Percentiles rank a stretch among this genome's conserved stretches.
Conservation (phyloP, 2,888 invertebrate genomes). For the Apamea epomidion region DNA sequence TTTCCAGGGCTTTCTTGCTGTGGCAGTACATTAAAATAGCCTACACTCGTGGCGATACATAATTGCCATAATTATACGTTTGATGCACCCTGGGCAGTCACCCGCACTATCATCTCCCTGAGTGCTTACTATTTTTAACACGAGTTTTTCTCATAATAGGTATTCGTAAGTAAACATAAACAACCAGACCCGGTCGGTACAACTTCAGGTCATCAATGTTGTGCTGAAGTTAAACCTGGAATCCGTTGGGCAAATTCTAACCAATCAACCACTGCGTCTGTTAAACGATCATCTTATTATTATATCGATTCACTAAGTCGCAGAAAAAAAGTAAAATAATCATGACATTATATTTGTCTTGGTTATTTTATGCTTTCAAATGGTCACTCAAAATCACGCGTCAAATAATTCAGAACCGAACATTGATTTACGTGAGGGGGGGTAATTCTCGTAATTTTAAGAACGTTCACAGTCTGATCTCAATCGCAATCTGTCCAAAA, state of each 20-base stretch:
- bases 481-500: too few relatives aligned
- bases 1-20: neutral
- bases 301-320: neutral
- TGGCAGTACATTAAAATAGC: neutral
- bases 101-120: too few relatives aligned
- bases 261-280: too few relatives aligned
- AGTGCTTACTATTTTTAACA: neutral
- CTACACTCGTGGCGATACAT: neutral
- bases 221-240: neutral
- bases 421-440: too few relatives aligned
- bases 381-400: neutral
- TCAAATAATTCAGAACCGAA: too few relatives aligned
- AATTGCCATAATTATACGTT: conserved; percentile 8
- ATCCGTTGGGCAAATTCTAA: neutral
- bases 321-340: too few relatives aligned
- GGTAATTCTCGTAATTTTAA: too few relatives aligned
- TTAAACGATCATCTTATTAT: neutral
- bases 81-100: neutral
- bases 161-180: neutral
- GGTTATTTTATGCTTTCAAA: neutral
- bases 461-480: too few relatives aligned
- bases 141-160: neutral
- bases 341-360: neutral
- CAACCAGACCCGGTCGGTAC: neutral
- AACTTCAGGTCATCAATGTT: neutral